Conservation (phyloP, 2,888 invertebrate species). For the Andrena praecox region DNA sequence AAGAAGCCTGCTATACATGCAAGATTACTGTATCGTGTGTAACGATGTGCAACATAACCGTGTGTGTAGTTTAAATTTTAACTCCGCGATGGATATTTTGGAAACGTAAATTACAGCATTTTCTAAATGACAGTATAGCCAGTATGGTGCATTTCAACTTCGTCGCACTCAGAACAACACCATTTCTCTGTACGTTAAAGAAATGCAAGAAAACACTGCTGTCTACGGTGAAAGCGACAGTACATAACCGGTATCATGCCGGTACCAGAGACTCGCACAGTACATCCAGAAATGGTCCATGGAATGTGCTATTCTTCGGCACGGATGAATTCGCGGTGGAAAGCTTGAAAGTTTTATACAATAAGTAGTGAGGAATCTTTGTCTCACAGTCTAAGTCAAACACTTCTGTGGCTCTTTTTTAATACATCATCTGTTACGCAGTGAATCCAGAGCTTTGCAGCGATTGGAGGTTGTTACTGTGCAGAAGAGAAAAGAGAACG, state of each 20-base stretch:
- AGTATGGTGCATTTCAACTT: constrained; percentile 26
- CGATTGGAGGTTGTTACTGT: constrained; percentile 91
- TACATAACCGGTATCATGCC: neutral
- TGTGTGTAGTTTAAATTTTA: neutral
- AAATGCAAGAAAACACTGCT: neutral
- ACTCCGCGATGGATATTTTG: neutral
- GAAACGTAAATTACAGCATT: neutral
- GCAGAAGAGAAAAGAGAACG: constrained; percentile 87
- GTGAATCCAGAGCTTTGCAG: constrained; percentile 86
- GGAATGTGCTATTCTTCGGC: constrained; percentile 94
- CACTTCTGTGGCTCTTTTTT: neutral
- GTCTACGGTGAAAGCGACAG: neutral
- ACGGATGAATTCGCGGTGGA: constrained; percentile 93
- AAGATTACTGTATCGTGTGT: neutral
- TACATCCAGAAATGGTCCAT: constrained; percentile 77
- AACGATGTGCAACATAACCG: constrained; percentile 10
- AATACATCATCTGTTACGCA: constrained; percentile 79
- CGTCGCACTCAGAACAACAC: neutral
- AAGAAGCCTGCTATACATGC: neutral
- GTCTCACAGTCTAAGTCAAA: neutral
- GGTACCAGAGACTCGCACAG: neutral
- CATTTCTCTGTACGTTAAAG: constrained; percentile 3
- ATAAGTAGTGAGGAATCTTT: constrained; percentile 87
- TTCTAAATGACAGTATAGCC: neutral
- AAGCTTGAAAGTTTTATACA: constrained; percentile 89